Evolutionary conservation across 2,113 vertebrate species (phyloP).

Genomic region (Sardina pilchardus): DNA sequence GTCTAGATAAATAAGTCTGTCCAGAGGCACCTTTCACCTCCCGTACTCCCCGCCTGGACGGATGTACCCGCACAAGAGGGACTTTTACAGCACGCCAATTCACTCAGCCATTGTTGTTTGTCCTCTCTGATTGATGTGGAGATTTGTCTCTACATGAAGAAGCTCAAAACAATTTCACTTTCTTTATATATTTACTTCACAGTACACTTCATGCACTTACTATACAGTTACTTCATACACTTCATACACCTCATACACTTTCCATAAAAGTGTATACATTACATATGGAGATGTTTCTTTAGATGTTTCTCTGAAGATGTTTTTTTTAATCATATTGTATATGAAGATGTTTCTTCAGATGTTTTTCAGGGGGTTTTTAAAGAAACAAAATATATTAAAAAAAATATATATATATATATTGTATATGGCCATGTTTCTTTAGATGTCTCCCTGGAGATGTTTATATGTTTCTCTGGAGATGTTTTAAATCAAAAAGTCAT

Average conservation of each 20-base stretch:
- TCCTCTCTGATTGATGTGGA: neutral
- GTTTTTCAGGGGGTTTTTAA: no score
- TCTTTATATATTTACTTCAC: neutral
- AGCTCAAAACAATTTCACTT: neutral
- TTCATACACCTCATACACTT: neutral
- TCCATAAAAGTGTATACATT: no score
- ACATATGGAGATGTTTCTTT: no score
- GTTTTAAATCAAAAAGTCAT: neutral
- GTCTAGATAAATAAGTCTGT: conserved; percentile 14
- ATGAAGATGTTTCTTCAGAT: no score
- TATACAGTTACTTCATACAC: neutral
- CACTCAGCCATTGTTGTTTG: neutral
- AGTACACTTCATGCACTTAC: neutral
- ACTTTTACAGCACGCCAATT: neutral
- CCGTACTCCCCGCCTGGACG: neutral
- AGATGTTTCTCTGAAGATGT: no score
- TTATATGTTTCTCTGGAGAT: no score
- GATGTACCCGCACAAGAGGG: neutral
- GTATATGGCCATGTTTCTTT: no score
- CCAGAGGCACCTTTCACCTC: neutral
- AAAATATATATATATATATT: no score
- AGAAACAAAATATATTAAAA: no score
- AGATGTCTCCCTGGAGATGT: no score
- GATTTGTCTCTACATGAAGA: neutral
- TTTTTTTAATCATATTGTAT: no score